A percentile compares a stretch with the other conserved stretches of the same genome.
These are phyloP conservation scores for Varanus salvator DNA, from an alignment of 2,113 vertebrate genomes.

Conservation along the genomic window DNA sequence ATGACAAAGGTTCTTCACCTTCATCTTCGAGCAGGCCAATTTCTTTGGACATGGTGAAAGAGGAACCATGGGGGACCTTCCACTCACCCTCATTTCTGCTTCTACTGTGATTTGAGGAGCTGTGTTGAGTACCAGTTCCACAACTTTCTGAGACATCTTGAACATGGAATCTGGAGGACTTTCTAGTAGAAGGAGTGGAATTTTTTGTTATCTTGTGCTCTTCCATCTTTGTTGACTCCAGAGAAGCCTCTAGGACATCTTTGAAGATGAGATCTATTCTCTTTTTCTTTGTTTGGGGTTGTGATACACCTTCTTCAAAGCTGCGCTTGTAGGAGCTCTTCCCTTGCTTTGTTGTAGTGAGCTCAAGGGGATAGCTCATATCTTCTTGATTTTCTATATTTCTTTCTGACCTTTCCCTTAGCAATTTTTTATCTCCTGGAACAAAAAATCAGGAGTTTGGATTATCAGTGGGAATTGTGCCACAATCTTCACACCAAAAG, in stretches of 20 bases:
- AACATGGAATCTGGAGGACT: constrained; percentile 75
- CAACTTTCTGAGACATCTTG: constrained; percentile 75
- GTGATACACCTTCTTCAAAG: constrained; percentile 83
- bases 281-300: constrained; percentile 91
- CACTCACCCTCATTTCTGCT: constrained; percentile 73
- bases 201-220: constrained; percentile 77
- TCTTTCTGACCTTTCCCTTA: constrained; percentile 77
- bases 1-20: constrained; percentile 76
- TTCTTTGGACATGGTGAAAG: constrained; percentile 72
- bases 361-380: constrained; percentile 76
- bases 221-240: constrained; percentile 81
- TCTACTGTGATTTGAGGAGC: constrained; percentile 67
- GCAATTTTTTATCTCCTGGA: constrained; percentile 81
- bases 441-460: constrained; percentile 80
- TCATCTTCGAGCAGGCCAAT: constrained; percentile 74
- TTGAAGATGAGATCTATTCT: constrained; percentile 96
- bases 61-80: constrained; percentile 71
- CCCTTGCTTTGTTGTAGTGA: constrained; percentile 81
- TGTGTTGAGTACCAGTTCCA: constrained; percentile 54
- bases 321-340: constrained; percentile 82
- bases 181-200: constrained; percentile 77
- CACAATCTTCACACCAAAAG: constrained; percentile 64
- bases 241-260: constrained; percentile 90
- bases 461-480: constrained; percentile 64
- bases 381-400: constrained; percentile 80